Evolutionary conservation across 2,888 invertebrate genomes (phyloP).

Genomic region (Gryllus longicercus): DNA sequence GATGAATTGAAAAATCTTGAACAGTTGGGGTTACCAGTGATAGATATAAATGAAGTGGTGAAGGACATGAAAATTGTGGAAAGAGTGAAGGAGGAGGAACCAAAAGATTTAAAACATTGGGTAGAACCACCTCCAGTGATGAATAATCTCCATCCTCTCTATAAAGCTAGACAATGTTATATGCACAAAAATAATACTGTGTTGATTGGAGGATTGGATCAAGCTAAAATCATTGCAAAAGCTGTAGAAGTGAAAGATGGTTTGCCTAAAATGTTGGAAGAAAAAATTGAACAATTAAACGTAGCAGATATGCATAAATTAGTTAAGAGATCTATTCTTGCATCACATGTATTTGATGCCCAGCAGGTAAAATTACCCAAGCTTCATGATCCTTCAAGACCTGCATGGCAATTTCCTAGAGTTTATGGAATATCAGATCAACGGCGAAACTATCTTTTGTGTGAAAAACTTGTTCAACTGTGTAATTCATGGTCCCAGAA

Average conservation of each 20-base stretch:
- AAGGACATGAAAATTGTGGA: neutral
- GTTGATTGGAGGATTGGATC: conserved; percentile 67
- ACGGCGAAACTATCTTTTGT: conserved; percentile 44
- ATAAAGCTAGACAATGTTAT: conserved; percentile 60
- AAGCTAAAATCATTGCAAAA: conserved; percentile 80
- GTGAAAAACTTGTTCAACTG: conserved; percentile 61
- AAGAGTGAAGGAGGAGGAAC: too few species aligned
- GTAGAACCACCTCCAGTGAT: conserved; percentile 46
- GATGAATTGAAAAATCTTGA: conserved; percentile 55
- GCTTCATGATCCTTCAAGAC: conserved; percentile 64
- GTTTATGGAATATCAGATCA: conserved; percentile 69
- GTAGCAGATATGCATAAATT: conserved; percentile 55
- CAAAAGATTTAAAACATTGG: conserved; percentile 32
- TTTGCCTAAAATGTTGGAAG: conserved; percentile 60
- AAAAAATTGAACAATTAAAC: conserved; percentile 44
- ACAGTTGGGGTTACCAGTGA: conserved; percentile 57
- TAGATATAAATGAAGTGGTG: conserved; percentile 60
- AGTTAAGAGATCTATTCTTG: conserved; percentile 61
- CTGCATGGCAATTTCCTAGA: conserved; percentile 68
- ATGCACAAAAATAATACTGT: conserved; percentile 60
- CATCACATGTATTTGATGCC: conserved; percentile 70
- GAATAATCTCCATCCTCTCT: conserved; percentile 62
- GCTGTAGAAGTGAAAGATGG: conserved; percentile 61
- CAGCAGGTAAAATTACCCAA: conserved; percentile 74
- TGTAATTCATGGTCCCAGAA: conserved; percentile 61